Evolutionary conservation across 1,140 invertebrate genomes (phyloP), one percentile per base, ranked within the genome.

Genomic region (Drosophila malerkotliana): DNA sequence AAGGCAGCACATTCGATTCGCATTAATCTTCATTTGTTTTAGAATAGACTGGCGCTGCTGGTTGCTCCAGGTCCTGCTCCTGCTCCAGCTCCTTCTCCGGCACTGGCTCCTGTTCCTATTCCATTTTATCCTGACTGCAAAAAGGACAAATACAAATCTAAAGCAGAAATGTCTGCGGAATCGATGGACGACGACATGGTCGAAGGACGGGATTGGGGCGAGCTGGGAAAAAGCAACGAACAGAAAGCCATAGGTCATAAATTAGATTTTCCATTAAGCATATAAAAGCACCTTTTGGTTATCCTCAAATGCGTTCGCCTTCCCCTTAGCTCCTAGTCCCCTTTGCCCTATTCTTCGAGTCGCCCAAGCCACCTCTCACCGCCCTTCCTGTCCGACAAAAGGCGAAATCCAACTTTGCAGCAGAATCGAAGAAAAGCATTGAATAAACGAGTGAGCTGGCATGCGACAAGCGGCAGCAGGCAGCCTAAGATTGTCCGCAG

Each of bases 231-330:
- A 88, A 78, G 83, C 82, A 87, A 69, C 84, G 83, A 88, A 83
- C 72, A 88, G 84, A 88, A 88, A 88, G 83, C 83, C 83, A 88
- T 88, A 88, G 83, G 83, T 88, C 83, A 88, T 88, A 88, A 88
- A 88, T 88, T 88, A 88, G 83, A 88, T 88, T 88, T 88, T 88
- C 83, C 83, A 88, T 88, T 88, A 88, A 88, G 83, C 83, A 88
- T 88, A 88, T 88, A 88, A 88, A 88, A 88, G 83, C 83, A 88
- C 83, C 83, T 88, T 88, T 88, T 88, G 83, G 83, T 88, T 88
- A 88, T 88, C 83, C 83, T 88, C 83, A 88, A 88, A 88, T 88
- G 83, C 83, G 84, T 88, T 87, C 58, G 59, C 41, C 18, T 24
- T 12, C 18, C 51, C 57, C 12, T 14, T 14, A 14, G 41, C 14